Evolutionary conservation across 2,113 vertebrate species (phyloP), one percentile per base, ranked within the genome.

Genomic region (Osmerus eperlanus): DNA sequence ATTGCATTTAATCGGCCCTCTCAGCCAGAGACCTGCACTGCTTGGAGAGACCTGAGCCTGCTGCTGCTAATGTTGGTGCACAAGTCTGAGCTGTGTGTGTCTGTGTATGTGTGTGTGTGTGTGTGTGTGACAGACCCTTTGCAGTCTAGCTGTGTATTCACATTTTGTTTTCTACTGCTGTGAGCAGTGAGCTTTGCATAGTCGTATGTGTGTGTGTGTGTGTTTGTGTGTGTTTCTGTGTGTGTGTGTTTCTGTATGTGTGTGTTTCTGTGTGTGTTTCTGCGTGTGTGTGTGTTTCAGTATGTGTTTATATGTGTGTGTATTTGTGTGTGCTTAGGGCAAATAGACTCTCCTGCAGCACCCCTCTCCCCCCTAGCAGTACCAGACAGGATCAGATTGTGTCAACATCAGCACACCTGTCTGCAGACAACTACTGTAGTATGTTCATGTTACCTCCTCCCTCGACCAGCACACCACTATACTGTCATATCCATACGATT

Each of bases 331-430:
- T 51, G 68, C n/a, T 54, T 41, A 41, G 32, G 18, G 5, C 65
- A 47, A 12, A 47, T 9, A 47, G 32, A 36, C 32, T 36, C 32
- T 36, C 32, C 32, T 36, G 32, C 32, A 36, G 32, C 32, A 36
- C 7, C 2, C 9, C 52, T 71, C 72, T 78, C 72, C 77, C 68
- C 11, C 56, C 73, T 73, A 61, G 53, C 77, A 70, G 76, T 68
- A 77, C 80, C 79, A 81, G 65, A 80, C 72, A 76, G 74, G 74
- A 83, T 83, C 74, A 81, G 70, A 79, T 80, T 67, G 72, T 21
- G 73, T 73, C 74, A 23, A 52, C 66, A 78, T 88, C 76, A 65
- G 41, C 41, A 47, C 41, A 47, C 41, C 41, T 47, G 41, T 47
- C 41, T 7, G 32, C 32, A 36, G 32, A 36, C 32, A 36, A 36